phyloP scores from a whole-genome alignment of 92 coral and sea anemone genomes.

The Phenganax marumi region DNA sequence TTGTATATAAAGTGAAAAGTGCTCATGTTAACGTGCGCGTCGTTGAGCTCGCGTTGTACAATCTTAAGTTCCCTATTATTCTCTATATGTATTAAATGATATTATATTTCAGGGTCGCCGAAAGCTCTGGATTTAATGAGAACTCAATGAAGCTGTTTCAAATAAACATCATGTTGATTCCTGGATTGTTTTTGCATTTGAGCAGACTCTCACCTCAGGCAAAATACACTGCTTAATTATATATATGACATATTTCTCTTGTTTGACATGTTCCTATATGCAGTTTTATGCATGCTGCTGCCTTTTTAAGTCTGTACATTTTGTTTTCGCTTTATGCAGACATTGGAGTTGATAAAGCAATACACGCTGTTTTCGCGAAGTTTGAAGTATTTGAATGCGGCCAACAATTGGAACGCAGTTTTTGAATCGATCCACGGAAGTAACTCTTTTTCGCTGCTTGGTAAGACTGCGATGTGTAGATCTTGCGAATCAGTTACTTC shows the following conservation, averaged over 20 bases:
- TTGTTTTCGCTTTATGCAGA: constrained; percentile 42
- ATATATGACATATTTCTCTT: not conserved
- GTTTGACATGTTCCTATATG: not conserved
- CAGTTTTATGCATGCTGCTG: not conserved
- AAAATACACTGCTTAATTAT: constrained; percentile 17
- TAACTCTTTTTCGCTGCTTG: constrained; percentile 78
- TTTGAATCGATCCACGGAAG: constrained; percentile 79
- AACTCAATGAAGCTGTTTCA: constrained; percentile 56
- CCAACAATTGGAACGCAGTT: constrained; percentile 73
- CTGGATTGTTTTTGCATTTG: constrained; percentile 80
- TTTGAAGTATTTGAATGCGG: constrained; percentile 67
- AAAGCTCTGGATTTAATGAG: constrained; percentile 22
- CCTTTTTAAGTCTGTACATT: not conserved
- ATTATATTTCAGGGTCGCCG: constrained; percentile 11
- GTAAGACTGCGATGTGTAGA: constrained; percentile 42
- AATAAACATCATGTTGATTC: constrained; percentile 83
- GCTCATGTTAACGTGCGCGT: too few species aligned
- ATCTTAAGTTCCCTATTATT: too few species aligned
- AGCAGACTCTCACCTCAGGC: constrained; percentile 79
- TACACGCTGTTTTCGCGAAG: constrained; percentile 61
- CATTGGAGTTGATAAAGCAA: constrained; percentile 64
- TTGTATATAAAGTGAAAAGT: too few species aligned
- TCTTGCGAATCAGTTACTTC: not conserved
- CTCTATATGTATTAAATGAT: not conserved
- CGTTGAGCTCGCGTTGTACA: too few species aligned